Evolutionary conservation across 2,888 invertebrate genomes (phyloP).

Genomic region (Meandrusa payeni): DNA sequence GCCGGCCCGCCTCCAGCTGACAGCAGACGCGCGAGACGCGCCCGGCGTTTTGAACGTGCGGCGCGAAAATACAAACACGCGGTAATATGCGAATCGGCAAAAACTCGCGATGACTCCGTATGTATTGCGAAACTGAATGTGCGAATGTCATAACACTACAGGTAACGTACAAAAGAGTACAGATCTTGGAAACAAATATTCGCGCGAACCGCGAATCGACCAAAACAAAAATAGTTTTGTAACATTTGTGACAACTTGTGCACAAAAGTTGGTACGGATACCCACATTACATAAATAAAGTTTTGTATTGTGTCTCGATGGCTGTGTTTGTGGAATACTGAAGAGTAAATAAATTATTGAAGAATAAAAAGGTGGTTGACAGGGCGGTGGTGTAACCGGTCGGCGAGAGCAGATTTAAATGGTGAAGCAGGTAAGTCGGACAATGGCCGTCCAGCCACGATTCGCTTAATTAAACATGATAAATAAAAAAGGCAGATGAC

Average conservation of each 20-base stretch:
- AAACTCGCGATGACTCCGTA: constrained; percentile 2
- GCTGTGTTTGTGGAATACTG: constrained; percentile 54
- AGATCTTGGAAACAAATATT: constrained; percentile 7
- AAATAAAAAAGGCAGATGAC: constrained; percentile 49
- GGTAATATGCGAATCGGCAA: constrained; percentile 5
- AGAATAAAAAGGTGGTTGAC: constrained; percentile 61
- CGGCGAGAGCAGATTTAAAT: constrained; percentile 59
- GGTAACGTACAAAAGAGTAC: constrained; percentile 23
- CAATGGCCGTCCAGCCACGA: constrained; percentile 69
- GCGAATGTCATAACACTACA: constrained; percentile 18
- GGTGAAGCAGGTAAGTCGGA: constrained; percentile 68
- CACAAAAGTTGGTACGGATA: constrained; percentile 21
- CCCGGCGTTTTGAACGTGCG: constrained; percentile 56
- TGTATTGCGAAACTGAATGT: constrained; percentile 16
- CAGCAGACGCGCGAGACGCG: constrained; percentile 62
- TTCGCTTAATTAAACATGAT: constrained; percentile 71
- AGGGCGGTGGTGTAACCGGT: constrained; percentile 58
- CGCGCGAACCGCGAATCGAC: constrained; percentile 21
- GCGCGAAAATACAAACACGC: constrained; percentile 50
- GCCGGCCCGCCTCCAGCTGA: constrained; percentile 48
- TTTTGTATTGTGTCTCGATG: constrained; percentile 43
- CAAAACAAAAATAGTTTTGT: constrained; percentile 18
- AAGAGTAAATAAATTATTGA: constrained; percentile 57
- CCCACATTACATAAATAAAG: constrained; percentile 29
- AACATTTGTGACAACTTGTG: constrained; percentile 24